Conservation (phyloP, 2,888 invertebrate genomes). For the Branchipolynoe longqiensis region DNA sequence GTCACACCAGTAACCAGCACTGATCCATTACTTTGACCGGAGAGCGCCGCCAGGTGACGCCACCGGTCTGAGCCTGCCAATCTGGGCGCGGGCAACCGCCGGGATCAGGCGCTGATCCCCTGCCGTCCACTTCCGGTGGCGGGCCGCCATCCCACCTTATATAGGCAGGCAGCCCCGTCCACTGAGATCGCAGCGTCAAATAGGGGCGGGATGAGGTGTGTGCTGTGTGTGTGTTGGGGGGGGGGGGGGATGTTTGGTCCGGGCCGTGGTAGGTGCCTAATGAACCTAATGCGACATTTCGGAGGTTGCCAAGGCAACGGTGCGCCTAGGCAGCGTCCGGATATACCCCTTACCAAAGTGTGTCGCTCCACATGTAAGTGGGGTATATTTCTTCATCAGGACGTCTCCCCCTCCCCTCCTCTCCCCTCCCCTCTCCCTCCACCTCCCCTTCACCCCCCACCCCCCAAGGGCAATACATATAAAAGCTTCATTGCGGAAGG, state of each 20-base stretch:
- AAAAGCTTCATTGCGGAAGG: conserved; percentile 17
- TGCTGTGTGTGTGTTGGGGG: too few species aligned
- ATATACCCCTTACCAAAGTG: conserved; percentile 26
- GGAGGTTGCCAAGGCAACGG: conserved; percentile 36
- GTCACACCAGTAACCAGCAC: conserved; percentile 6
- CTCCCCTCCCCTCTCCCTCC: too few species aligned
- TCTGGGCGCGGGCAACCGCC: background rate
- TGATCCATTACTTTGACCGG: background rate
- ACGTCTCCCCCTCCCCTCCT: background rate
- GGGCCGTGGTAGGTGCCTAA: too few species aligned
- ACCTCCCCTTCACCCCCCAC: background rate
- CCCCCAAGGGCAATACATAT: conserved; percentile 8
- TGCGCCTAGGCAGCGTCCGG: background rate
- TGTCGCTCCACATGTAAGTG: conserved; percentile 16
- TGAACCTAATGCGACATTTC: conserved; percentile 48
- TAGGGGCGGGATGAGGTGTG: too few species aligned
- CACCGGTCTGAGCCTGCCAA: background rate
- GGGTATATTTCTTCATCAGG: conserved; percentile 52
- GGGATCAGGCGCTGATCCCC: background rate
- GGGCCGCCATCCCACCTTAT: conserved; percentile 19
- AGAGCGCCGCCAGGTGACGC: conserved; percentile 34
- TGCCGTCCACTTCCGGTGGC: conserved; percentile 11
- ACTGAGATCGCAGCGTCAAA: background rate
- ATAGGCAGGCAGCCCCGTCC: background rate
- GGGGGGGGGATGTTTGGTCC: too few species aligned